Evolutionary conservation across 35 echinoderm and acorn worm genomes (phyloP).

Genomic region (Ptychodera flava): DNA sequence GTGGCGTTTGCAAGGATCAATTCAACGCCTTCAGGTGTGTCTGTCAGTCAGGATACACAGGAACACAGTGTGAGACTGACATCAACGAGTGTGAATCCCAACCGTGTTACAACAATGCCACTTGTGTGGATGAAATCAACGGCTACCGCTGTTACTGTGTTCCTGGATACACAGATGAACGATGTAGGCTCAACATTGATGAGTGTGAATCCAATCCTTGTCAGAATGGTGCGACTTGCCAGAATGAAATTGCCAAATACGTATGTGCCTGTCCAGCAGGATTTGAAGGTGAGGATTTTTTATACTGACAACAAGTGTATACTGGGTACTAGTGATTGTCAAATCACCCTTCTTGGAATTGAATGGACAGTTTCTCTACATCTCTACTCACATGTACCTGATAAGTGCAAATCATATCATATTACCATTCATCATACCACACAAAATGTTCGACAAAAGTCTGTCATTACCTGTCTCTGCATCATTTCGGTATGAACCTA

Average conservation of each 20-base stretch:
- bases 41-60: background rate
- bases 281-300: background rate
- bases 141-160: slow-evolving; percentile 9
- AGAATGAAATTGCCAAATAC: background rate
- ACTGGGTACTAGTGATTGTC: too few species aligned
- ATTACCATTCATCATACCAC: too few species aligned
- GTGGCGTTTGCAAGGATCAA: background rate
- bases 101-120: background rate
- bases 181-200: slow-evolving; percentile 5
- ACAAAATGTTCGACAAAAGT: too few species aligned
- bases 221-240: slow-evolving; percentile 15
- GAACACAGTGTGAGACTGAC: background rate
- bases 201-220: slow-evolving; percentile 24
- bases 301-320: too few species aligned
- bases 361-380: too few species aligned
- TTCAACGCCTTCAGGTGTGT: background rate
- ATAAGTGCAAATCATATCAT: too few species aligned
- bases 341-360: too few species aligned
- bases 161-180: slow-evolving; percentile 34
- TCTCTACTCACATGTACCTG: too few species aligned
- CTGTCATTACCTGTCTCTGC: too few species aligned
- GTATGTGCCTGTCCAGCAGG: background rate
- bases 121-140: background rate
- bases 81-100: background rate
- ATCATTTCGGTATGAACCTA: too few species aligned